Percentiles rank a stretch among this genome's conserved stretches.
phyloP scores from a whole-genome alignment of 2,113 vertebrate genomes.

The Ceyx margarethae region DNA sequence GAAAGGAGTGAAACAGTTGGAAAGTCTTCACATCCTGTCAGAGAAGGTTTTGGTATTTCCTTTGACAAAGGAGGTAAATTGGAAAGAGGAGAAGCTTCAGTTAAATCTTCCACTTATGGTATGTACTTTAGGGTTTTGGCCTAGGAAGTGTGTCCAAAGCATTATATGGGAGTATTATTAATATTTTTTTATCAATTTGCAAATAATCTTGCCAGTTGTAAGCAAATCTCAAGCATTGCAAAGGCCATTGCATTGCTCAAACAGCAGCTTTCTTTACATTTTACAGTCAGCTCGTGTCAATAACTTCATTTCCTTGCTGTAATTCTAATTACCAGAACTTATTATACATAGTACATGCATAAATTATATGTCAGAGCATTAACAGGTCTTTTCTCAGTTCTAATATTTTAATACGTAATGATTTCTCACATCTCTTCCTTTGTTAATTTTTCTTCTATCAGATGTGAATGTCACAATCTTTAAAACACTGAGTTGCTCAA shows the following conservation, averaged over 20 bases:
- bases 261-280: background rate
- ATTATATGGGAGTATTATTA: background rate
- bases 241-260: background rate
- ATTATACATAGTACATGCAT: background rate
- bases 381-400: background rate
- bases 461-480: background rate
- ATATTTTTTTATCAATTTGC: background rate
- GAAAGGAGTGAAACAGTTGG: background rate
- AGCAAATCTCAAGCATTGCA: background rate
- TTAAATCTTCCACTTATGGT: background rate
- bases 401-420: background rate
- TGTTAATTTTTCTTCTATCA: background rate
- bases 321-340: background rate
- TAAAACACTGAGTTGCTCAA: background rate
- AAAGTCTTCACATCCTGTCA: background rate
- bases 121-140: background rate
- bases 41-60: background rate
- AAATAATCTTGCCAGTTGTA: background rate
- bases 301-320: background rate
- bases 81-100: background rate
- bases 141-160: background rate
- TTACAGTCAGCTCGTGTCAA: background rate
- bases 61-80: background rate
- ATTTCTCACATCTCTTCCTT: constrained; percentile 14
- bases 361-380: background rate